Base-by-base conservation (phyloP, 64 coral and sea anemone species). In the Catalaphyllia jardinei region DNA sequence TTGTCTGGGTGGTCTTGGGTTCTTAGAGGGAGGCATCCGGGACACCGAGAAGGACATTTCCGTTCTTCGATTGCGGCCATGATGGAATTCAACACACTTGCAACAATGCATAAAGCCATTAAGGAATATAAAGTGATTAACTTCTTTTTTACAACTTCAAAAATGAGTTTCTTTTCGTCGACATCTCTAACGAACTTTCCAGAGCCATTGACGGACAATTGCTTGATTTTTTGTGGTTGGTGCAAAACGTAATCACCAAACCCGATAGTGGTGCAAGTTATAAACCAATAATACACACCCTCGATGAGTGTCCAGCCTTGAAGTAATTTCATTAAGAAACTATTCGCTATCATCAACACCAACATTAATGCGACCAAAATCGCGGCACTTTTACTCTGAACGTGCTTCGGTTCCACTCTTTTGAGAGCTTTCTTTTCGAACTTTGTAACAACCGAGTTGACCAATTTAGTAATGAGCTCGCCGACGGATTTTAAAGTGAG, bases 231-330 rank as follows among this genome's bases (percentile, higher is more conserved):
- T 67, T 74, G 22, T 16, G 67, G 72, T 19, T 52, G 25, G 8
- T 79, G 79, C 22, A 87, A 72, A 16, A 83, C 72, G 62, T 86
- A 93, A 71, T 97, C 95, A 0, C 95, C 95, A 52, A 93, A 94
- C 24, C 95, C 95, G 16, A 93, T 89, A 0, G 95, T 97, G 11
- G 95, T 93, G 24, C 91, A 79, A 9, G 91, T 88, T 52, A 97
- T 82, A 87, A 97, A 91, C 95, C 95, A 97, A 29, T 88, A 64
- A 33, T 97, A 97, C 4, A 91, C 20, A 27, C 71, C 87, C n/a
- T 93, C 78, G n/a, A 93, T 57, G 24, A 83, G 83, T 19, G 92
- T 93, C 28, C 86, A 75, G 13, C 14, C 30, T 19, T 81, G 51
- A 0, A 30, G 2, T 22, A 74, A 30, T 52, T 51, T 72, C 31